phyloP scores from a whole-genome alignment of 2,113 vertebrate genomes.

The Malurus melanocephalus region DNA sequence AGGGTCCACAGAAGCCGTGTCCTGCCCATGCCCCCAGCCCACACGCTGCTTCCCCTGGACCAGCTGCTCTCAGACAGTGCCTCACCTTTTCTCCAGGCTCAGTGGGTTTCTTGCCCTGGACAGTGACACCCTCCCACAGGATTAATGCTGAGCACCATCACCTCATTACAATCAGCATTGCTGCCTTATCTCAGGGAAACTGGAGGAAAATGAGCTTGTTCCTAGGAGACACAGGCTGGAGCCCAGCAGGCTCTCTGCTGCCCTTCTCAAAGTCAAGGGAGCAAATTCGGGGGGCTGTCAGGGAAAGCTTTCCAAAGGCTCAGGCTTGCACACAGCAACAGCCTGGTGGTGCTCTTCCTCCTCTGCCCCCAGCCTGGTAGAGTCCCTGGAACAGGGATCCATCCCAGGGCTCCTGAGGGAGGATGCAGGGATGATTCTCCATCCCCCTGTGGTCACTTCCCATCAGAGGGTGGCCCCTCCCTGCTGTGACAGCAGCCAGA shows the following conservation, averaged over 20 bases:
- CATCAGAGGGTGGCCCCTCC: neutral
- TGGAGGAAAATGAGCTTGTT: neutral
- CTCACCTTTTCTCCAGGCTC: neutral
- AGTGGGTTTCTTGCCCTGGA: neutral
- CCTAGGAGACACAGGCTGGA: neutral
- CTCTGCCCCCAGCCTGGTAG: neutral
- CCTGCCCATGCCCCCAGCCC: neutral
- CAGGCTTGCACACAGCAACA: neutral
- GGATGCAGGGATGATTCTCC: neutral
- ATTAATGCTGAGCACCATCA: neutral
- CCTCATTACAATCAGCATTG: neutral
- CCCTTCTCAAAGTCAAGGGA: neutral
- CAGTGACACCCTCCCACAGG: neutral
- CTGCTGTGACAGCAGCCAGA: neutral
- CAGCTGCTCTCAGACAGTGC: neutral
- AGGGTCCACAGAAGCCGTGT: fast-evolving
- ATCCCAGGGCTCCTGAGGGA: neutral
- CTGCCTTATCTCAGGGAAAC: neutral
- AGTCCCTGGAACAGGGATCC: neutral
- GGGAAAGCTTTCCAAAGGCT: neutral
- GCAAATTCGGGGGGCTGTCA: neutral
- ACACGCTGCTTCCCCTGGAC: fast-evolving
- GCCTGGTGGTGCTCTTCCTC: neutral
- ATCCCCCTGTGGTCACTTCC: fast-evolving
- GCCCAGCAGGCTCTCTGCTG: neutral